Percentiles rank a stretch among this genome's conserved stretches.
Evolutionary conservation across 35 echinoderm and acorn worm species (phyloP).

Genomic region (Chiridota heheva): DNA sequence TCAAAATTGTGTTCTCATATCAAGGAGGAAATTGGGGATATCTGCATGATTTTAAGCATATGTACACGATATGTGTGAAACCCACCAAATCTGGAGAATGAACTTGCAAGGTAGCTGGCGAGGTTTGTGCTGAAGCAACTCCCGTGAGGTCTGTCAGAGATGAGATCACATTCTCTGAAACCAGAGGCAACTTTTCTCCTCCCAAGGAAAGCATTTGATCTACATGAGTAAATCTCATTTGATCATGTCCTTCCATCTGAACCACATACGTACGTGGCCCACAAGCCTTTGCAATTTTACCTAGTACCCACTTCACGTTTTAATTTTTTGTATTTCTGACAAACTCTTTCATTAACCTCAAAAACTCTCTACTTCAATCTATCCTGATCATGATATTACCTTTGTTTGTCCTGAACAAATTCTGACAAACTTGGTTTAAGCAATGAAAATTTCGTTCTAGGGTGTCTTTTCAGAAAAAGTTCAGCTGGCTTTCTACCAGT

Average conservation of each 20-base stretch:
- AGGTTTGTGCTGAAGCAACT: no score
- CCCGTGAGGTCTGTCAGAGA: no score
- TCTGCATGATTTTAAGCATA: no score
- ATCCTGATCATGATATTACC: conserved; percentile 48
- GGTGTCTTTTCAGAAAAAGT: conserved; percentile 59
- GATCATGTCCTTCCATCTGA: conserved; percentile 21
- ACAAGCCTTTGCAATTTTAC: conserved; percentile 51
- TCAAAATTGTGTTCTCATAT: no score
- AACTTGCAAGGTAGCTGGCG: no score
- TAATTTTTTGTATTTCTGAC: conserved; percentile 31
- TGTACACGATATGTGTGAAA: no score
- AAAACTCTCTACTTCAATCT: conserved; percentile 11
- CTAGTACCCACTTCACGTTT: conserved; percentile 39
- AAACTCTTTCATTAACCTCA: conserved; percentile 22
- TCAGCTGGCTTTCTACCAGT: conserved; percentile 58
- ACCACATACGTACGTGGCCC: conserved; percentile 44
- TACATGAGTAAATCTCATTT: not conserved
- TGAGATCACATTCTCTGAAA: no score
- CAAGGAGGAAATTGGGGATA: no score
- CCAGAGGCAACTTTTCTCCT: no score
- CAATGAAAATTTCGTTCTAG: conserved; percentile 51
- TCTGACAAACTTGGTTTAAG: conserved; percentile 48
- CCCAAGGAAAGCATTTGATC: conserved; percentile 8
- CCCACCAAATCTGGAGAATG: no score
- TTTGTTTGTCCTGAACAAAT: conserved; percentile 44